Evolutionary conservation across 1,140 invertebrate genomes (phyloP).

Genomic region (Drosophila ananassae): DNA sequence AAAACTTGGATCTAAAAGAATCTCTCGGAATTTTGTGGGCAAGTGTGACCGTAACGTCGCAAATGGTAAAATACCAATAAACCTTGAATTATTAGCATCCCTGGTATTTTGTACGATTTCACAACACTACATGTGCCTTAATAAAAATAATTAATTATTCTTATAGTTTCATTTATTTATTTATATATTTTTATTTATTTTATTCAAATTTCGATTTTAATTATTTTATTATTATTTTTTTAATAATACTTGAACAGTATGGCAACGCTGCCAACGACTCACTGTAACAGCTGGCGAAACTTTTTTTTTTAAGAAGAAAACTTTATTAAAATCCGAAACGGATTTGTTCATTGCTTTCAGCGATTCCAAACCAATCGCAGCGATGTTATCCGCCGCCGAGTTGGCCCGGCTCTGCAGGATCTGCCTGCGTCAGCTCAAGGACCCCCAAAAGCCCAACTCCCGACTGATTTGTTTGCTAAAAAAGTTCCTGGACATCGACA

Average conservation of each 20-base stretch:
- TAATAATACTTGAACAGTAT: background rate
- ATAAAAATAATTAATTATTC: background rate
- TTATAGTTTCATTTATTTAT: background rate
- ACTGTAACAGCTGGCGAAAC: background rate
- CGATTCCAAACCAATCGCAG: slow-evolving; percentile 38
- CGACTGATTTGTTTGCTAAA: slow-evolving; percentile 51
- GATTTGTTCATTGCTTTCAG: background rate
- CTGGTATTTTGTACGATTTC: background rate
- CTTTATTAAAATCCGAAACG: background rate
- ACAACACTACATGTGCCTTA: background rate
- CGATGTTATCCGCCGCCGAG: slow-evolving; percentile 61
- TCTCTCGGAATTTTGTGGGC: slow-evolving; percentile 1
- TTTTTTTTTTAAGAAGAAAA: background rate
- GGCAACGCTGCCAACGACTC: background rate
- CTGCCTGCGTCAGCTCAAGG: slow-evolving; percentile 63
- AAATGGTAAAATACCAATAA: background rate
- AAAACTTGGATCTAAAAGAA: slow-evolving; percentile 3
- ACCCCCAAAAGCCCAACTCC: slow-evolving; percentile 27
- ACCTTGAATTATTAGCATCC: background rate
- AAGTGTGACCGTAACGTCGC: background rate
- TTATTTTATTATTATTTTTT: too few species aligned
- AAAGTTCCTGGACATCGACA: slow-evolving; percentile 63
- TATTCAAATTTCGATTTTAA: background rate
- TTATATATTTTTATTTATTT: background rate
- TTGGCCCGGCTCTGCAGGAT: slow-evolving; percentile 71